These are phyloP conservation scores for Mercenaria mercenaria DNA, from an alignment of 1,140 invertebrate species.

Conservation along the genomic window DNA sequence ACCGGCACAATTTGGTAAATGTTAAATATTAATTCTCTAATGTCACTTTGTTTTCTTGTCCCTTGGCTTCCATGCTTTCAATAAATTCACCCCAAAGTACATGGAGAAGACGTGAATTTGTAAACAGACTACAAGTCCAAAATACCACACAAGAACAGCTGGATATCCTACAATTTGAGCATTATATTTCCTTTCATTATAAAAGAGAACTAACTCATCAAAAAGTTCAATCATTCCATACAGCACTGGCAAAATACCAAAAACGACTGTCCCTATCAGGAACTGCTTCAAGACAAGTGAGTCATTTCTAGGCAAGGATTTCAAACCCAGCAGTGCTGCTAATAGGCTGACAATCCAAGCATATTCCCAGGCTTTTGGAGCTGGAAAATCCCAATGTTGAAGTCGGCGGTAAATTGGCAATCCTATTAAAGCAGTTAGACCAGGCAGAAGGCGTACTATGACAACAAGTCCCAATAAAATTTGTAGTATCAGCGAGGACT, in stretches of 20 bases:
- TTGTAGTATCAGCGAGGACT: conserved; percentile 71
- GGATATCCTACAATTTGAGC: conserved; percentile 90
- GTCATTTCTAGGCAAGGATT: conserved; percentile 94
- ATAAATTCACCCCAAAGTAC: conserved; percentile 94
- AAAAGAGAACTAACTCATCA: conserved; percentile 93
- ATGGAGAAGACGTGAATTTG: conserved; percentile 97
- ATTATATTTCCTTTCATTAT: conserved; percentile 90
- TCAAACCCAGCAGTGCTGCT: conserved; percentile 94
- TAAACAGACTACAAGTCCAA: conserved; percentile 94
- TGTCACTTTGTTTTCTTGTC: conserved; percentile 69
- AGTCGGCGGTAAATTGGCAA: conserved; percentile 70
- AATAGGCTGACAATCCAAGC: conserved; percentile 95
- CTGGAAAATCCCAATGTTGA: conserved; percentile 76
- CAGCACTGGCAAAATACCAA: conserved; percentile 93
- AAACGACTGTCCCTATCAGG: conserved; percentile 92
- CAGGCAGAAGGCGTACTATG: conserved; percentile 76
- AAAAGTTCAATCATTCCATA: conserved; percentile 94
- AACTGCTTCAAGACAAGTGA: conserved; percentile 92
- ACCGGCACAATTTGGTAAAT: conserved; percentile 38
- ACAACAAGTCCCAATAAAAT: conserved; percentile 73
- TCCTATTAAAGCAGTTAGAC: conserved; percentile 73
- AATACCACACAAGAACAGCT: conserved; percentile 97
- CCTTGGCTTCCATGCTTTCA: conserved; percentile 92
- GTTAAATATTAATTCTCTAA: background rate
- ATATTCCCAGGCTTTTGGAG: conserved; percentile 93